These are phyloP conservation scores for Plodia interpunctella DNA, from an alignment of 1,140 invertebrate species.

Conservation along the genomic window DNA sequence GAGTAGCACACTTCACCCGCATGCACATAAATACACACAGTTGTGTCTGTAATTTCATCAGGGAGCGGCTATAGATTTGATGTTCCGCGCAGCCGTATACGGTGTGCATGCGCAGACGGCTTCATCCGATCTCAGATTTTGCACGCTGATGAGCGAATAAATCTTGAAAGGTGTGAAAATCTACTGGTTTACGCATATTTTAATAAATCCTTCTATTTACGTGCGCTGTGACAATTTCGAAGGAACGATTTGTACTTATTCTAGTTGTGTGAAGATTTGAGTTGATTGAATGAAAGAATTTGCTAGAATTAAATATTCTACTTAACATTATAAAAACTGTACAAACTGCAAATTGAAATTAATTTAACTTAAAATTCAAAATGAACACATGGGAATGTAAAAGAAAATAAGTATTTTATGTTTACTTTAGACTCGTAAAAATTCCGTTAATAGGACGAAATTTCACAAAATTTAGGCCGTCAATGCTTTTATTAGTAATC, in stretches of 20 bases:
- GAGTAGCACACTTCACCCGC: not conserved
- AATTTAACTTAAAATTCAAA: no score
- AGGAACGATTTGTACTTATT: no score
- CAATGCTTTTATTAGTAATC: not conserved
- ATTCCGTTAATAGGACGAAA: not conserved
- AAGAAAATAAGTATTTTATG: not conserved
- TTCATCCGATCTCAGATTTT: not conserved
- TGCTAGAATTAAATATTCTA: no score
- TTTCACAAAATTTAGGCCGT: not conserved
- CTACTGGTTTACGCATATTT: slow-evolving; percentile 1
- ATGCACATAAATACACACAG: slow-evolving; percentile 18
- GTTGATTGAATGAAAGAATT: no score
- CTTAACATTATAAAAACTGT: no score
- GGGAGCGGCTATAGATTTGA: not conserved
- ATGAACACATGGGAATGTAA: not conserved
- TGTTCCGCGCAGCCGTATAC: not conserved
- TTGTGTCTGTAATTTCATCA: not conserved
- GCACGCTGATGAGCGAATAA: slow-evolving; percentile 1
- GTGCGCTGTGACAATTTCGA: no score
- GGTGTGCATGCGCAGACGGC: not conserved
- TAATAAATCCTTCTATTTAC: not conserved
- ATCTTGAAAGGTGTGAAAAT: not conserved
- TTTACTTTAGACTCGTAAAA: not conserved
- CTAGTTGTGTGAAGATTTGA: no score
- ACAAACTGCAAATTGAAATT: no score